Conservation (phyloP, 92 coral and sea anemone species). For the Parazoanthus darwini region DNA sequence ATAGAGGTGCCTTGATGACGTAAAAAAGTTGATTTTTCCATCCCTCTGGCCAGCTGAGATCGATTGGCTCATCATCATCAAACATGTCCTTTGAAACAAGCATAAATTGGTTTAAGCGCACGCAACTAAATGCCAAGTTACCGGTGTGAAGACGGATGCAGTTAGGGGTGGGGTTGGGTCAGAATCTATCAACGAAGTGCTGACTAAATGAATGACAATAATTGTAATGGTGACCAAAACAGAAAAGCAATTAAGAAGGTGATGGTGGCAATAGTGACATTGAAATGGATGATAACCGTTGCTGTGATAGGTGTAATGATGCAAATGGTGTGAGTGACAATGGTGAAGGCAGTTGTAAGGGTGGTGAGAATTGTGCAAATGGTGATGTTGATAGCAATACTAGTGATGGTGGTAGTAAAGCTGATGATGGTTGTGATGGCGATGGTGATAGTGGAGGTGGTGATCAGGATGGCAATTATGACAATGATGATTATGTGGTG, state of each 20-base stretch:
- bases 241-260: not conserved
- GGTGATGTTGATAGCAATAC: not conserved
- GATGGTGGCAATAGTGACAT: not conserved
- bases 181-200: not conserved
- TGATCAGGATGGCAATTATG: not conserved
- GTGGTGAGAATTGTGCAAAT: not conserved
- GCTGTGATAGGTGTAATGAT: not conserved
- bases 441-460: not conserved
- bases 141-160: no score
- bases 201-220: not conserved
- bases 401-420: not conserved
- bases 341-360: not conserved
- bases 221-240: not conserved
- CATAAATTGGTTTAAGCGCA: not conserved
- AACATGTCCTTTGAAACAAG: conserved; percentile 24
- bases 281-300: not conserved
- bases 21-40: conserved; percentile 78
- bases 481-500: not conserved
- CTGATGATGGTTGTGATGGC: not conserved
- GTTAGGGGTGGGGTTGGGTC: not conserved
- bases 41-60: conserved; percentile 93
- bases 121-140: not conserved
- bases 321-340: not conserved
- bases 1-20: conserved; percentile 77
- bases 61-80: conserved; percentile 69